Conservation (phyloP, 2,888 invertebrate genomes). For the Psylliodes chrysocephalus region DNA sequence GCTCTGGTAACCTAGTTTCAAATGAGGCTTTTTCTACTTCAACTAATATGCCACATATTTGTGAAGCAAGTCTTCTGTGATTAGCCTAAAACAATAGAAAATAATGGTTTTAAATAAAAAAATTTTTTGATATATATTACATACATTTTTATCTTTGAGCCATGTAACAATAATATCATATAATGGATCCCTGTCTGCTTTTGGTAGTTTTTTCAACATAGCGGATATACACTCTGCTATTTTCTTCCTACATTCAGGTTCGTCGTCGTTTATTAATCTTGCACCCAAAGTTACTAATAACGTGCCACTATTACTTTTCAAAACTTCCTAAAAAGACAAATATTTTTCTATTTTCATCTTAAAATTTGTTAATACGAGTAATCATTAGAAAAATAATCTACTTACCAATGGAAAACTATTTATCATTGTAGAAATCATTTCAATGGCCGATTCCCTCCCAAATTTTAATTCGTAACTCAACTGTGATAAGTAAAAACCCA, state of each 20-base stretch:
- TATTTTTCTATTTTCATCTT: too few species aligned
- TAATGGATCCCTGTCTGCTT: constrained; percentile 71
- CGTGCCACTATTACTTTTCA: constrained; percentile 72
- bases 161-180: constrained; percentile 78
- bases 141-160: constrained; percentile 74
- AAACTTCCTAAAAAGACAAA: constrained; percentile 68
- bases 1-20: constrained; percentile 69
- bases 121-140: constrained; percentile 44
- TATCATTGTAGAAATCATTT: constrained; percentile 84
- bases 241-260: constrained; percentile 78
- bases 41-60: constrained; percentile 83
- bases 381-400: too few species aligned
- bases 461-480: constrained; percentile 82
- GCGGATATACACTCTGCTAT: constrained; percentile 78
- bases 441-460: constrained; percentile 87
- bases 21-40: constrained; percentile 79
- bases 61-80: constrained; percentile 80
- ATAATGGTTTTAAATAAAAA: not conserved
- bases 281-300: constrained; percentile 82
- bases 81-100: constrained; percentile 65
- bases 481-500: constrained; percentile 87
- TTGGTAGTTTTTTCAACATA: constrained; percentile 71
- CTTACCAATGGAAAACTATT: constrained; percentile 79
- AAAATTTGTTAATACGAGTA: too few species aligned
- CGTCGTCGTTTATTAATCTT: constrained; percentile 84